Conservation (phyloP, 2,113 vertebrate species). For the Oreochromis aureus region DNA sequence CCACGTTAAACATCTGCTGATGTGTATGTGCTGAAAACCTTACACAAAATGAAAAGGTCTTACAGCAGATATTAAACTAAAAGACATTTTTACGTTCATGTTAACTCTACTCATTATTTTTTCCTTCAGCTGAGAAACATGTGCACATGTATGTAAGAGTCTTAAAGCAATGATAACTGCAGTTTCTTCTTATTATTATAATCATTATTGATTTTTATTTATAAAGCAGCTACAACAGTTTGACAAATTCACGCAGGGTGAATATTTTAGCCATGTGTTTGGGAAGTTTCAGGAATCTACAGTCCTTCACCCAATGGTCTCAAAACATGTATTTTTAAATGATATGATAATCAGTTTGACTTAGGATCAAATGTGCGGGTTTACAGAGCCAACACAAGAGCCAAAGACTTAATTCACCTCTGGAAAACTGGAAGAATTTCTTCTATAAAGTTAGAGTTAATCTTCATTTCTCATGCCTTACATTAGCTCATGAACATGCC, state of each 20-base stretch:
- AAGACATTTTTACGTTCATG: background rate
- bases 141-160: background rate
- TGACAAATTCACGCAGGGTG: background rate
- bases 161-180: background rate
- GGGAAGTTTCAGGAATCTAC: background rate
- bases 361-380: background rate
- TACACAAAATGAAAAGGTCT: background rate
- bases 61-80: background rate
- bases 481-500: background rate
- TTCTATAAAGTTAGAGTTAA: background rate
- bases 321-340: background rate
- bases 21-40: background rate
- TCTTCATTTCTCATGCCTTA: background rate
- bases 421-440: background rate
- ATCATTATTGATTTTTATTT: background rate
- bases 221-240: background rate
- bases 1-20: background rate
- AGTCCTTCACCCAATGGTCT: background rate
- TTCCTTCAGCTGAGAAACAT: background rate
- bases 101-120: background rate
- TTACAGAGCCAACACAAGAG: background rate
- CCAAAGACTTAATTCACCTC: background rate
- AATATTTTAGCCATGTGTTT: background rate
- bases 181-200: background rate
- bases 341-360: background rate